Evolutionary conservation across 2,113 vertebrate species (phyloP).

Genomic region (Riparia riparia): DNA sequence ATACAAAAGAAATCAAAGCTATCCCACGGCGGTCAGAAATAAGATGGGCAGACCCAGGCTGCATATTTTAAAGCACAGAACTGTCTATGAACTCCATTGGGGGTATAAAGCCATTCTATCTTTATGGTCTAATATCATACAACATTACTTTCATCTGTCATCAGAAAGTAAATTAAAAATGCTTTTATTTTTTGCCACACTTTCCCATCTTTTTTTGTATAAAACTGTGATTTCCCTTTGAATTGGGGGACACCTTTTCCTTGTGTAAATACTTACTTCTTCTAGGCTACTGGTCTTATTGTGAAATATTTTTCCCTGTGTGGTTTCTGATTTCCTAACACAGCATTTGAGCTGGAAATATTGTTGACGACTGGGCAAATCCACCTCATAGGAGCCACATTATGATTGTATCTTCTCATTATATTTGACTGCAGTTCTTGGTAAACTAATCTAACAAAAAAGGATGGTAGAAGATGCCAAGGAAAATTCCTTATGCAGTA

Average conservation of each 20-base stretch:
- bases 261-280: background rate
- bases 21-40: conserved; percentile 14
- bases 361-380: background rate
- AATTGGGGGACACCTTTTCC: background rate
- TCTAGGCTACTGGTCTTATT: background rate
- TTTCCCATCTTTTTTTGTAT: background rate
- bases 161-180: conserved; percentile 15
- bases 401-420: background rate
- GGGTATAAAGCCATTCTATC: background rate
- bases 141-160: conserved; percentile 34
- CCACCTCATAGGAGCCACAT: background rate
- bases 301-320: background rate
- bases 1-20: conserved; percentile 43
- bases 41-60: conserved; percentile 3
- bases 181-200: background rate
- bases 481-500: background rate
- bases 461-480: background rate
- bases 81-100: conserved; percentile 7
- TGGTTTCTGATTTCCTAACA: background rate
- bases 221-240: background rate
- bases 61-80: conserved; percentile 28
- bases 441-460: background rate
- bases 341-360: conserved; percentile 16
- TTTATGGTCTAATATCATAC: background rate
- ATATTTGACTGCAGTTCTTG: background rate